phyloP scores from a whole-genome alignment of 2,113 vertebrate genomes.

The Balaeniceps rex region DNA sequence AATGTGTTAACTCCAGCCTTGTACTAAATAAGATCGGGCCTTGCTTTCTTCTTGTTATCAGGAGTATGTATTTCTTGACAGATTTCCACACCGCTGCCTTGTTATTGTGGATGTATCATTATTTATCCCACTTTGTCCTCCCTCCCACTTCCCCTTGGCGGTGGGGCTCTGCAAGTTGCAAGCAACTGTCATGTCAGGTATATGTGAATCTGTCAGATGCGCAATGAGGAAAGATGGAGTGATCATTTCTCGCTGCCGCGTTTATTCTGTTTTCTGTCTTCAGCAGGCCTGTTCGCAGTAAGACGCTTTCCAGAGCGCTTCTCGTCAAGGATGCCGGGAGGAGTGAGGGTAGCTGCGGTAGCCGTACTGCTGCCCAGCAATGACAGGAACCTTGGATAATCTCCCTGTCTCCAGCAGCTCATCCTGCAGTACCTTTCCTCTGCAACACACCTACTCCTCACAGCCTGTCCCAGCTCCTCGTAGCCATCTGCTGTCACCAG shows the following conservation, averaged over 20 bases:
- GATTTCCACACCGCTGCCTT: background rate
- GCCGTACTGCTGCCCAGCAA: background rate
- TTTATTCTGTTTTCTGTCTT: background rate
- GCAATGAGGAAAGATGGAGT: background rate
- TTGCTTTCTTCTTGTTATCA: background rate
- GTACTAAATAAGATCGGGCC: background rate
- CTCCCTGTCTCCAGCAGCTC: background rate
- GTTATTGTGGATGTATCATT: background rate
- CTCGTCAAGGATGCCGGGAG: rapidly evolving
- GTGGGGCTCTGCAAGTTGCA: background rate
- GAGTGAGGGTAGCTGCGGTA: rapidly evolving
- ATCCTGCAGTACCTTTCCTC: background rate
- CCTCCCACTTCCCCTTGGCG: background rate
- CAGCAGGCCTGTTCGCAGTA: background rate
- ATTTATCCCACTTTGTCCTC: background rate
- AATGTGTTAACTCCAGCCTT: slow-evolving; percentile 10
- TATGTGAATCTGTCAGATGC: background rate
- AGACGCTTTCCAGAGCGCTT: background rate
- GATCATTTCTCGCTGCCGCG: background rate
- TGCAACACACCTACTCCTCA: rapidly evolving
- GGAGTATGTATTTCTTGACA: slow-evolving; percentile 1
- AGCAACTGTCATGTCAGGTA: background rate
- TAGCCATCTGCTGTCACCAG: background rate
- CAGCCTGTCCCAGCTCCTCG: background rate
- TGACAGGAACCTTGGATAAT: background rate